Conservation (phyloP, 2,888 invertebrate genomes). For the Dicyrtomina minuta region DNA sequence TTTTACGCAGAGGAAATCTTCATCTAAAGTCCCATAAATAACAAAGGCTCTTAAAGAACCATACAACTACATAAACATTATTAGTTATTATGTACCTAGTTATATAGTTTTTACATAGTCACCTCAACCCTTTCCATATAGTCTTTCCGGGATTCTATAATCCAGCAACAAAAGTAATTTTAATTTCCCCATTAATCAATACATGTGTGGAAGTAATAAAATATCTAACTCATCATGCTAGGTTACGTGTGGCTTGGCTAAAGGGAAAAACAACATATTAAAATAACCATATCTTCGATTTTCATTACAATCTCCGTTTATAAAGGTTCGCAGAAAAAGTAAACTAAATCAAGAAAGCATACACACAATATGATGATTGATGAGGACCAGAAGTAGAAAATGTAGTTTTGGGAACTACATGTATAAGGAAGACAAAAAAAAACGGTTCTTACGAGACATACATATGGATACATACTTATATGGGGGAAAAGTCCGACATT, state of each 20-base stretch:
- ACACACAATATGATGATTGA: conserved; percentile 3
- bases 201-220: conserved; percentile 14
- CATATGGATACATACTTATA: too few species aligned
- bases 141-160: not conserved
- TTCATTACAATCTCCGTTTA: too few species aligned
- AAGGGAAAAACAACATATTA: too few species aligned
- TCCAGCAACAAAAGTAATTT: not conserved
- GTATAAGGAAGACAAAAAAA: not conserved
- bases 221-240: conserved; percentile 18
- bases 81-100: too few species aligned
- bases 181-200: conserved; percentile 9
- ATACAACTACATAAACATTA: too few species aligned
- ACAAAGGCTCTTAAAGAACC: too few species aligned
- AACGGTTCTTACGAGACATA: too few species aligned
- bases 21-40: too few species aligned
- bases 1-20: too few species aligned
- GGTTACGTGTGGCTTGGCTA: not conserved
- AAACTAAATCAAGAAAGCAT: not conserved
- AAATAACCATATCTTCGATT: too few species aligned
- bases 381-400: conserved; percentile 1
- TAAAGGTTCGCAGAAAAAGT: not conserved
- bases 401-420: not conserved
- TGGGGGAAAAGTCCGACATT: too few species aligned
- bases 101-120: not conserved
- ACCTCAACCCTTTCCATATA: not conserved